Conservation (phyloP, 2,797 vertebrate species). For the Hylomyscus alleni region DNA sequence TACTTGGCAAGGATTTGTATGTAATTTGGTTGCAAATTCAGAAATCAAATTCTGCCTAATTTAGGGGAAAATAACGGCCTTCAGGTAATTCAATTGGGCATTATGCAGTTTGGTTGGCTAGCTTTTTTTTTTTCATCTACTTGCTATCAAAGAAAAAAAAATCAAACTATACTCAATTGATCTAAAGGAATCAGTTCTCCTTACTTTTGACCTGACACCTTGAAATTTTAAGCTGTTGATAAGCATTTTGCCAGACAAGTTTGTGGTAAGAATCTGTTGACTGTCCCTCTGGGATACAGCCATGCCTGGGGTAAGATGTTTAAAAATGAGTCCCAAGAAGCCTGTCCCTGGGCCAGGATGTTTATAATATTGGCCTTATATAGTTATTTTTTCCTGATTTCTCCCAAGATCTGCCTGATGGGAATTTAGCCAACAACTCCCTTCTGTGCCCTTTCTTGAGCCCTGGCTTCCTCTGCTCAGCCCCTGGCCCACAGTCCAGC, state of each 20-base stretch:
- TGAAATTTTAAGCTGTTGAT: too few species aligned
- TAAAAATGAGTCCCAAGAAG: slow-evolving; percentile 68
- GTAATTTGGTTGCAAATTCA: slow-evolving; percentile 70
- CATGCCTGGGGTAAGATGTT: slow-evolving; percentile 65
- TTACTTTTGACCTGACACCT: not conserved
- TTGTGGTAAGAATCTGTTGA: not conserved
- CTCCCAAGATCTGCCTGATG: slow-evolving; percentile 71
- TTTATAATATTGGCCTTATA: slow-evolving; percentile 73
- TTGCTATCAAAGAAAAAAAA: slow-evolving; percentile 41
- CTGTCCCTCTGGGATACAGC: not conserved
- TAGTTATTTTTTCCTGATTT: slow-evolving; percentile 80
- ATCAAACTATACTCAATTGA: slow-evolving; percentile 23
- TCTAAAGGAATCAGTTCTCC: not conserved
- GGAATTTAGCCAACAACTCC: slow-evolving; percentile 73
- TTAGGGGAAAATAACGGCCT: slow-evolving; percentile 41
- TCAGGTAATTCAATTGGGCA: not conserved
- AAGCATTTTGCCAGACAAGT: not conserved
- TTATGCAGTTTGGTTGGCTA: not conserved
- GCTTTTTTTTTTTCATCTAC: slow-evolving; percentile 10
- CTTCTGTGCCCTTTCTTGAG: slow-evolving; percentile 28
- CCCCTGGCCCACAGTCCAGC: not conserved
- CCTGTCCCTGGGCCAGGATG: slow-evolving; percentile 58
- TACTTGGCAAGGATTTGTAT: slow-evolving; percentile 60
- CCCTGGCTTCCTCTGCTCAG: not conserved
- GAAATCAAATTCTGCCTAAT: slow-evolving; percentile 75